A percentile compares a stretch with the other conserved stretches of the same genome.
These are phyloP conservation scores for Anastrepha ludens DNA, from an alignment of 1,140 invertebrate genomes.

Conservation along the genomic window DNA sequence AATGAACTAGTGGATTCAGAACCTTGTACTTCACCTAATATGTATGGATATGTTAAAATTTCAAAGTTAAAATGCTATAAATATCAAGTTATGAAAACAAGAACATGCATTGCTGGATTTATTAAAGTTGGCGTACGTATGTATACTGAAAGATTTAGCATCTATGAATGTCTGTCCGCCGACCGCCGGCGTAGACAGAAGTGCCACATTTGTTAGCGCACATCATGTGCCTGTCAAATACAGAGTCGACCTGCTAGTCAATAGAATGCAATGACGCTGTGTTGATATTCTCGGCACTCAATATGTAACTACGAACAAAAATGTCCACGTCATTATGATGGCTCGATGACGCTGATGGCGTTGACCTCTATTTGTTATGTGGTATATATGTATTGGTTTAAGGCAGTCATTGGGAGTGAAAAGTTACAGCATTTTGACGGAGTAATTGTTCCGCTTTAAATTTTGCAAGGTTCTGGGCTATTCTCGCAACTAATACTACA, in stretches of 20 bases:
- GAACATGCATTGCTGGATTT: neutral
- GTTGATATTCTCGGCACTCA: neutral
- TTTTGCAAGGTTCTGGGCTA: too few relatives aligned
- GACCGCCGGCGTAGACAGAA: neutral
- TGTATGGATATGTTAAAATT: too few relatives aligned
- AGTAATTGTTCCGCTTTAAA: too few relatives aligned
- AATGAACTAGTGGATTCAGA: neutral
- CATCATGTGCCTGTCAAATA: constrained; percentile 17
- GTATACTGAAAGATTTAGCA: neutral
- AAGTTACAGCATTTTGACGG: too few relatives aligned
- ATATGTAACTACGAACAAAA: neutral
- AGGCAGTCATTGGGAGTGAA: too few relatives aligned
- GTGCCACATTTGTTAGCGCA: neutral
- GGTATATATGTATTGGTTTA: too few relatives aligned
- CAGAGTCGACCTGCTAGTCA: neutral
- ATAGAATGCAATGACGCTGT: neutral
- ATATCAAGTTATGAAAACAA: neutral
- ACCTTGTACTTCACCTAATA: neutral
- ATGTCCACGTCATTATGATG: neutral
- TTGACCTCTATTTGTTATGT: neutral
- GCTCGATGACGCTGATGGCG: neutral
- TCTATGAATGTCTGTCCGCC: neutral
- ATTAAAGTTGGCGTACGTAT: neutral
- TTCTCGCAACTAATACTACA: too few relatives aligned
- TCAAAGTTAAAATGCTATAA: neutral